Percentiles rank a stretch among this genome's conserved stretches.
These are phyloP conservation scores for Saturnia japonica DNA, from an alignment of 2,888 invertebrate genomes.

Conservation along the genomic window DNA sequence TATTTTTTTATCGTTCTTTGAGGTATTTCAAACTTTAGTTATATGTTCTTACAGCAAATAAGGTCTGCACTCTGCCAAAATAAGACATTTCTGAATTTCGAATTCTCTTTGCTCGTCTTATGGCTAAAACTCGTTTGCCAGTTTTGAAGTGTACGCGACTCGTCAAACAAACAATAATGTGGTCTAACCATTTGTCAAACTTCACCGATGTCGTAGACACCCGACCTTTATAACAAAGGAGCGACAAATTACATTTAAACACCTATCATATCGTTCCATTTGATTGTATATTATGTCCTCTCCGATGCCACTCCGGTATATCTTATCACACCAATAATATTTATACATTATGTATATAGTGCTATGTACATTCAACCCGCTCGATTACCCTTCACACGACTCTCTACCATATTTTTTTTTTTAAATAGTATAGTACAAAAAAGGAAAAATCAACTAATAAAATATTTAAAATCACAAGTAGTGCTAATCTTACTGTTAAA, in stretches of 20 bases:
- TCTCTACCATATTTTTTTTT: conserved; percentile 57
- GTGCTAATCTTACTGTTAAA: conserved; percentile 82
- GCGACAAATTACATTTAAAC: conserved; percentile 2
- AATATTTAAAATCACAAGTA: conserved; percentile 81
- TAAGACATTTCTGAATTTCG: not conserved
- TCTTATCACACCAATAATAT: conserved; percentile 33
- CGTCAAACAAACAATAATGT: conserved; percentile 60
- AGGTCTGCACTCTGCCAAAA: not conserved
- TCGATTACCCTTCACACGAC: conserved; percentile 56
- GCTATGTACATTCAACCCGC: conserved; percentile 77
- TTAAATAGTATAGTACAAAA: conserved; percentile 65
- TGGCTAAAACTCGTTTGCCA: conserved; percentile 10
- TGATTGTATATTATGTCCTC: conserved; percentile 17
- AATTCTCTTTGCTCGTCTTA: conserved; percentile 7
- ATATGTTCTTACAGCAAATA: no score
- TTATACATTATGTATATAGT: conserved; percentile 47
- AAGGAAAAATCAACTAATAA: conserved; percentile 73
- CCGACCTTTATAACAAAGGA: conserved; percentile 32
- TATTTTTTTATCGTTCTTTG: no score
- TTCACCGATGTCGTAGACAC: conserved; percentile 45
- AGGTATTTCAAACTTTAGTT: no score
- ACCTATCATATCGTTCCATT: not conserved
- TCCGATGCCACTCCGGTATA: conserved; percentile 33
- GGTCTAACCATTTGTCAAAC: conserved; percentile 72
- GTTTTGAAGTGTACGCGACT: conserved; percentile 42